phyloP scores from a whole-genome alignment of 2,797 vertebrate genomes.

The Artibeus lituratus region DNA sequence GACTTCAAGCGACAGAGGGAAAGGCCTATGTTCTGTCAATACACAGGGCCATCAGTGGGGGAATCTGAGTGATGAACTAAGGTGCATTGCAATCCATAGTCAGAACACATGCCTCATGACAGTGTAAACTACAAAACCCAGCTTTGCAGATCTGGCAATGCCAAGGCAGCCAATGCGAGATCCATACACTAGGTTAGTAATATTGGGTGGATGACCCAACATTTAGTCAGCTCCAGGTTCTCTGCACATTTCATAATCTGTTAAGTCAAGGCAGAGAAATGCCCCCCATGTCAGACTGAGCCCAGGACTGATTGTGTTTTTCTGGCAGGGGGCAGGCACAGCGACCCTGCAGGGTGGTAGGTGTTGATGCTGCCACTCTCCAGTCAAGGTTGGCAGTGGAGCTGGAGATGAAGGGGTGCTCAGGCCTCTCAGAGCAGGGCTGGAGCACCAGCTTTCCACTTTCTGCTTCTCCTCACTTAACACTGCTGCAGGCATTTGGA shows the following conservation, averaged over 20 bases:
- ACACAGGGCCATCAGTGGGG: background rate
- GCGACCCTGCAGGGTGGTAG: background rate
- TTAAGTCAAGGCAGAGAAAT: conserved; percentile 64
- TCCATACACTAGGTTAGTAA: background rate
- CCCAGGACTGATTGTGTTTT: background rate
- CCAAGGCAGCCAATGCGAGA: background rate
- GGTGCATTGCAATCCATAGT: background rate
- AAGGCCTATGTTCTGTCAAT: background rate
- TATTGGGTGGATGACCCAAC: conserved; percentile 57
- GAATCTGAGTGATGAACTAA: background rate
- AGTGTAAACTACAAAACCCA: background rate
- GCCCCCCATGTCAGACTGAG: background rate
- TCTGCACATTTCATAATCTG: conserved; percentile 55
- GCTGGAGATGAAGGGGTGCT: background rate
- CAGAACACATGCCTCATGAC: fast-evolving
- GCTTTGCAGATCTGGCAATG: background rate
- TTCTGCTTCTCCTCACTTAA: background rate
- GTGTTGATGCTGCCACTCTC: background rate
- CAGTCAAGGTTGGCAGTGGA: background rate
- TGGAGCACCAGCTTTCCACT: background rate
- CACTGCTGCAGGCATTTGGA: background rate
- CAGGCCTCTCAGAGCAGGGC: background rate
- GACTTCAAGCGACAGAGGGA: background rate
- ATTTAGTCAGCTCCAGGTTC: conserved; percentile 65
- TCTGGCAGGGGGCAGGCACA: background rate